phyloP scores from a whole-genome alignment of 2,113 vertebrate genomes.

The Dasypus novemcinctus region DNA sequence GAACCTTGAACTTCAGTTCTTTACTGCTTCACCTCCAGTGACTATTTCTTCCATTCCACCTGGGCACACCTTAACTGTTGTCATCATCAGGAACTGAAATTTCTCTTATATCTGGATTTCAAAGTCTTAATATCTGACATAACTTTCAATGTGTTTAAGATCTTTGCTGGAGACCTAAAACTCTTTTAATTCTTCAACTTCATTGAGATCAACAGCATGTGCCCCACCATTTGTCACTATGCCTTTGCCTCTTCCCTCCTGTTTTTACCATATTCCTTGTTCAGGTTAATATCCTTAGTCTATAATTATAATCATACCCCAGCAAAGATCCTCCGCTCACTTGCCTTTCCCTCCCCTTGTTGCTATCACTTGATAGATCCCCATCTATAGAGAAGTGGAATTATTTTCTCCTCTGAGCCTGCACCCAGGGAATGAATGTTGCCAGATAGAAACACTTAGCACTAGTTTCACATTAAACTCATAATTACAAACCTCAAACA shows the following conservation, averaged over 20 bases:
- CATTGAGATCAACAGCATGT: not conserved
- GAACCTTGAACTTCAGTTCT: not conserved
- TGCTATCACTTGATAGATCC: not conserved
- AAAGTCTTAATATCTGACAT: not conserved
- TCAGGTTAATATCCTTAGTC: not conserved
- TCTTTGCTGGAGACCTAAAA: not conserved
- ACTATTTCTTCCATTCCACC: not conserved
- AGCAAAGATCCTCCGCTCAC: not conserved
- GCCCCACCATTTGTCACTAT: not conserved
- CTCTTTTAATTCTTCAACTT: not conserved
- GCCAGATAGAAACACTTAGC: not conserved
- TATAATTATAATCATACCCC: not conserved
- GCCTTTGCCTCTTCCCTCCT: not conserved
- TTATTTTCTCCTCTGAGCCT: not conserved
- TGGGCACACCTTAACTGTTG: not conserved
- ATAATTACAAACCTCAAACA: slow-evolving; percentile 3
- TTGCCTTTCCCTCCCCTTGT: not conserved
- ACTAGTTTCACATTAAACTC: slow-evolving; percentile 1
- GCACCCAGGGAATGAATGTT: not conserved
- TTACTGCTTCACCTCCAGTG: not conserved
- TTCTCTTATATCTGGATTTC: not conserved
- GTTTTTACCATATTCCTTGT: not conserved
- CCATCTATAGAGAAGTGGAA: not conserved
- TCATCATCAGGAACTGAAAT: not conserved
- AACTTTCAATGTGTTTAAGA: not conserved